phyloP scores from a whole-genome alignment of 2,113 vertebrate species.

The Acinonyx jubatus region DNA sequence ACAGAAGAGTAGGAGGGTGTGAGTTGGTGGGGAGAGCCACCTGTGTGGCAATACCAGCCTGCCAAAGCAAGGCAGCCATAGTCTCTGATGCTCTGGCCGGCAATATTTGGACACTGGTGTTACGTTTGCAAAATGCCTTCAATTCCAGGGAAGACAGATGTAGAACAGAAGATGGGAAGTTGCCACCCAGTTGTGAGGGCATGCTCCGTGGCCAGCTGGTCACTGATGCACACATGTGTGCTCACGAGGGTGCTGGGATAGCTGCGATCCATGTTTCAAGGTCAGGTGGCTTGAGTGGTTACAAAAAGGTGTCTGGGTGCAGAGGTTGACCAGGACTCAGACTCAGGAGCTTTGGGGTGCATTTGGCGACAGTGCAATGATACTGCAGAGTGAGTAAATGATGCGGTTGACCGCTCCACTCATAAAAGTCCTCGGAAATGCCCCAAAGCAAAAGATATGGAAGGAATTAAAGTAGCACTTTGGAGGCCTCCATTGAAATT shows the following conservation, averaged over 20 bases:
- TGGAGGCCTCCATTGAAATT: slow-evolving; percentile 59
- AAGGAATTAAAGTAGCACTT: slow-evolving; percentile 67
- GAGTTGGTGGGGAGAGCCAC: neutral
- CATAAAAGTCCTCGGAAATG: slow-evolving; percentile 55
- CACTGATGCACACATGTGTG: neutral
- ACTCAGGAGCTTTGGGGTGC: neutral
- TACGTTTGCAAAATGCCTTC: slow-evolving; percentile 18
- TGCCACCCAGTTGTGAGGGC: neutral
- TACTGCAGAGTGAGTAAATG: neutral
- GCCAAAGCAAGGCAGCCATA: neutral
- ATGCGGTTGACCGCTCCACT: neutral
- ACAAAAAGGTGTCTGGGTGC: neutral
- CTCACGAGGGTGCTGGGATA: neutral
- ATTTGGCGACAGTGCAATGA: neutral
- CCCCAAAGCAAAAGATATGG: slow-evolving; percentile 64
- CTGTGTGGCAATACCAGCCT: neutral
- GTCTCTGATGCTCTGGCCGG: neutral
- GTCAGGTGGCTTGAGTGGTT: neutral
- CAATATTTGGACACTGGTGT: neutral
- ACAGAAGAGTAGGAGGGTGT: neutral
- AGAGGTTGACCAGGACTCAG: neutral
- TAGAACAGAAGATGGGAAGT: neutral
- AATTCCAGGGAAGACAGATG: slow-evolving; percentile 21
- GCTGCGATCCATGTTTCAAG: neutral
- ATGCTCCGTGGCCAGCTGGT: neutral